Conservation (phyloP, 2,888 invertebrate genomes). For the Bombylius major region DNA sequence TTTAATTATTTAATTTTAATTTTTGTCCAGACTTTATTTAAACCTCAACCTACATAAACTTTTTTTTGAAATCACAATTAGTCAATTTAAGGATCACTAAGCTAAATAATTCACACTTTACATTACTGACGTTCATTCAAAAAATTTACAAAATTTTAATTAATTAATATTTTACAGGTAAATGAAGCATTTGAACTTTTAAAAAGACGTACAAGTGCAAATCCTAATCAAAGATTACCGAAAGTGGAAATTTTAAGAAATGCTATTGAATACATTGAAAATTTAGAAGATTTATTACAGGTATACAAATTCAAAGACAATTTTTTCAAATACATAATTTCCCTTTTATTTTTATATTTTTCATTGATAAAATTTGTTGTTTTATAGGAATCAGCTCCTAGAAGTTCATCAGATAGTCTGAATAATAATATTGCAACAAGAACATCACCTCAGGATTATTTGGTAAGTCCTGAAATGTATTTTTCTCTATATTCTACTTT, state of each 20-base stretch:
- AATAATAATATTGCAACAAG: conserved; percentile 29
- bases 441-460: conserved; percentile 32
- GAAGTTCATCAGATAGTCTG: conserved; percentile 28
- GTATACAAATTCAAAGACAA: conserved; percentile 25
- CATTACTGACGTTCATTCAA: too few species aligned
- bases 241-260: conserved; percentile 95
- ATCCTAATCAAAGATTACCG: conserved; percentile 90
- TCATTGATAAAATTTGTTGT: neutral
- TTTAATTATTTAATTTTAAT: too few species aligned
- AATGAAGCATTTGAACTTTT: conserved; percentile 97
- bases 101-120: too few species aligned
- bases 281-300: conserved; percentile 69
- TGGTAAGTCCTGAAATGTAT: conserved; percentile 26
- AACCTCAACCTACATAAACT: too few species aligned
- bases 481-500: too few species aligned
- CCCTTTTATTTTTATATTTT: neutral
- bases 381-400: conserved; percentile 3
- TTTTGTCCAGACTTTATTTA: too few species aligned
- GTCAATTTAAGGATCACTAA: too few species aligned
- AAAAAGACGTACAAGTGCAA: conserved; percentile 82
- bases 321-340: neutral
- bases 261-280: conserved; percentile 96
- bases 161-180: conserved; percentile 45
- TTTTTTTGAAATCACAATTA: too few species aligned
- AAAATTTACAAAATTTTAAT: too few species aligned